Base-by-base conservation (phyloP, 2,113 vertebrate species). In the Elachura formosa region DNA sequence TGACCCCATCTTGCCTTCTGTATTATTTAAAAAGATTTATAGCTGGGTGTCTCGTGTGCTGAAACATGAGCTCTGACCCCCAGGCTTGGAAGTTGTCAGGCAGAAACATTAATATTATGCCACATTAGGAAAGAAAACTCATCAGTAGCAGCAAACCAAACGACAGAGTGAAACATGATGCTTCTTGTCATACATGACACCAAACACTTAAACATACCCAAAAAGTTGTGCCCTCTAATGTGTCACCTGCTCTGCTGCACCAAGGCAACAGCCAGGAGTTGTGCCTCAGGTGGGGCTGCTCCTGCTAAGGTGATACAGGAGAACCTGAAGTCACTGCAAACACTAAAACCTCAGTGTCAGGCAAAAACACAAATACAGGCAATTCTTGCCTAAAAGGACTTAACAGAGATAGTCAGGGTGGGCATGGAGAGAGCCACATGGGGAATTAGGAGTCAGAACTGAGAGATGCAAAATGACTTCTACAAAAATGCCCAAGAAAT, bases 21-120 rank as follows among this genome's bases (percentile, higher is more conserved):
- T 98, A 98, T 98, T 99, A 99, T 98, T 99, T 99, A 99, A 98
- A 98, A 98, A 99, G 99, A 99, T 99, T 99, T 99, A 99, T 99
- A 98, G 98, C 97, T 92, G 96, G 91, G 98, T 97, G 98, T 98
- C 98, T 98, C 62, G 49, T 98, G 98, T 98, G 98, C 98, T 98
- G 98, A 99, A 98, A 98, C 98, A 98, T 91, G 94, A 97, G 98
- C 98, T 98, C 98, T 99, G 99, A 99, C 99, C 98, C 98, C 97
- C 95, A 88, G 98, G 98, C 98, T 98, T 97, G 96, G 97, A 97
- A 98, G 96, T 94, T 97, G 97, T 98, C 93, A 96, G 98, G 97
- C 97, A 98, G 98, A 98, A 97, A 97, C 99, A 99, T 99, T 99
- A 99, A 99, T 99, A 99, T 99, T 98, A 98, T 97, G 97, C 96